Evolutionary conservation across 1,140 invertebrate species (phyloP), one percentile per base, ranked within the genome.

Genomic region (Solen grandis): DNA sequence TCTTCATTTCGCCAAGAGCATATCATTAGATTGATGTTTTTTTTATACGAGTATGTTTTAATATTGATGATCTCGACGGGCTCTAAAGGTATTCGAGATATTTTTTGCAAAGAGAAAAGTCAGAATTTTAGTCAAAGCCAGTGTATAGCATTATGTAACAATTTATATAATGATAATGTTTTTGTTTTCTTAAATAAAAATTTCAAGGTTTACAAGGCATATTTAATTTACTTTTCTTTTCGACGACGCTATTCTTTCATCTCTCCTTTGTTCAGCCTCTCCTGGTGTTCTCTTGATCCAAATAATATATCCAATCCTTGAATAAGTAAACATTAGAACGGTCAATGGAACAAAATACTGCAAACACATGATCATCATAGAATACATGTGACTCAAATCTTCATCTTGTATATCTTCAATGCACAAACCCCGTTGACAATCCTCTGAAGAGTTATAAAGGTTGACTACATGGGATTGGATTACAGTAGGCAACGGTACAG

Each of bases 251-350:
- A 98, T 95, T 65, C 96, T 93, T 84, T 95, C 94, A 92, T 98
- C 96, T 62, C 97, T 91, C 19, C 94, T 94, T 86, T 96, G 95
- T 89, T 97, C 95, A 0, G 97, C 96, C 91, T 98, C 96, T 0
- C 97, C 97, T 0, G 97, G 97, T 0, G 96, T 95, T 57, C 94
- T 93, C 87, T 97, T 96, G 13, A 96, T 96, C 97, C 97, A 98
- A 19, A 98, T 96, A 13, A 96, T 95, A 25, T 96, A 93, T 0
- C 95, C 96, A 52, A 98, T 98, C 59, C 96, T 94, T 0, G 95
- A 94, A 89, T 98, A 98, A 0, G 97, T 97, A 89, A 96, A 96
- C 29, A 97, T 92, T 0, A 98, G 94, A 14, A 97, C 96, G 2
- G 94, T 88, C 59, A 97, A 92, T 0, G 97, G 97, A 57, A 97